Base-by-base conservation (phyloP, 2,113 vertebrate genomes). In the Ammodytes marinus region DNA sequence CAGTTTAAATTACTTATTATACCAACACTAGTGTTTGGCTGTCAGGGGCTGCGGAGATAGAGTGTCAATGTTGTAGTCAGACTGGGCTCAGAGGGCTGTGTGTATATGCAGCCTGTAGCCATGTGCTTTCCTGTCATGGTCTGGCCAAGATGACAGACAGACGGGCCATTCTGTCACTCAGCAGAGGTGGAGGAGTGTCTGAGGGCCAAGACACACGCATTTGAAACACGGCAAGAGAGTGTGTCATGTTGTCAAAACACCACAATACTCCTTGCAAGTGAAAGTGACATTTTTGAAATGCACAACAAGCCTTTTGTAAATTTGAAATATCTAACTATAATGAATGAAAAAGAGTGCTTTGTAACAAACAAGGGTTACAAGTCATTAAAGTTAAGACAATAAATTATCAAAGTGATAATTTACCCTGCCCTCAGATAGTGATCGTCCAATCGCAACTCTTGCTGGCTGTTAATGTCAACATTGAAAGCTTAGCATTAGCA, bases 111-210 rank as follows among this genome's bases (percentile, higher is more conserved):
- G 68, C 82, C 85, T 66, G 46, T 77, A 91, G 83, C 83, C 79
- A 59, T 81, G 80, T 69, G 88, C 61, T 80, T 70, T 78, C 91
- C 82, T 89, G 91, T 92, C 88, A 86, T 75, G 89, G 92, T 93
- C 92, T 81, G 85, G 80, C 55, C 86, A 59, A 86, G 27, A 85
- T 87, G 90, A 94, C 93, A 94, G 85, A 79, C 80, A 91, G 88
- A 86, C 82, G 66, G 82, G 61, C 72, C 65, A 76, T 86, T 82
- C 88, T 92, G 89, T 89, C 91, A 90, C 88, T 92, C 86, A 84
- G 82, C 89, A 11, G 63, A 84, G 85, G 76, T 69, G 85, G 83
- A 79, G 68, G 80, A 87, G 83, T 84, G 87, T 91, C 80, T 87
- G 46, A 27, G 71, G 83, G 54, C 84, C 82, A 77, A 83, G 75